Percentiles rank a stretch among this genome's conserved stretches.
phyloP scores from a whole-genome alignment of 2,888 invertebrate species.

The Erannis defoliaria region DNA sequence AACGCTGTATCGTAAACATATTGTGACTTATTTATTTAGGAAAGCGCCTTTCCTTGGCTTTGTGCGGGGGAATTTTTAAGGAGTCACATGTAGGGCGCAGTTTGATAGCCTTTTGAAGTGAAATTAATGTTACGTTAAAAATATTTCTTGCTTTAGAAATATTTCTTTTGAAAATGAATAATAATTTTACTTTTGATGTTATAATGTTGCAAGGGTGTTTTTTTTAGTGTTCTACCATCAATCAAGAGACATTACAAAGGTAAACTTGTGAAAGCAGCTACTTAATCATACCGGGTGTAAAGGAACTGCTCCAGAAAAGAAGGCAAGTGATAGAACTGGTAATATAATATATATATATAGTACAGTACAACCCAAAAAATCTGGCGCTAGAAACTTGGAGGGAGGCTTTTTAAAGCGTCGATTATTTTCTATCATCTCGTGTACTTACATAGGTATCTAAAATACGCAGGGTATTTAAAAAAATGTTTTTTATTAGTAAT shows the following conservation, averaged over 20 bases:
- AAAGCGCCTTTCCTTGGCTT: constrained; percentile 50
- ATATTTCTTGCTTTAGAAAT: constrained; percentile 60
- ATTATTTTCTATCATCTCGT: too few relatives aligned
- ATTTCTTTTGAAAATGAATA: constrained; percentile 54
- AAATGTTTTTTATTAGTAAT: too few relatives aligned
- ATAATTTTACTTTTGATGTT: constrained; percentile 38
- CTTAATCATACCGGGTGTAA: too few relatives aligned
- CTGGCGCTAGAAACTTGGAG: too few relatives aligned
- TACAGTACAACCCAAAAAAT: too few relatives aligned
- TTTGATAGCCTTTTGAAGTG: constrained; percentile 64
- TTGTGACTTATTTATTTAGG: constrained; percentile 55
- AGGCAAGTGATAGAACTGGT: too few relatives aligned
- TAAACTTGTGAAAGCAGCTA: not conserved
- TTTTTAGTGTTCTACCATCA: constrained; percentile 17
- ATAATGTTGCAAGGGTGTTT: constrained; percentile 32
- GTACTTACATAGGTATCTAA: too few relatives aligned
- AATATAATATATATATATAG: too few relatives aligned
- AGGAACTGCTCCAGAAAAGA: too few relatives aligned
- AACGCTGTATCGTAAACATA: constrained; percentile 54
- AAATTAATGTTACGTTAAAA: constrained; percentile 59
- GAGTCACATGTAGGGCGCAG: constrained; percentile 49
- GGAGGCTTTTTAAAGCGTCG: too few relatives aligned
- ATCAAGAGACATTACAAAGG: constrained; percentile 1
- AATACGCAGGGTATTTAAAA: too few relatives aligned
- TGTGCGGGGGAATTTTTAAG: constrained; percentile 48